A percentile compares a stretch with the other conserved stretches of the same genome.
phyloP scores from a whole-genome alignment of 2,888 invertebrate species.

The Ophioninae sp. region DNA sequence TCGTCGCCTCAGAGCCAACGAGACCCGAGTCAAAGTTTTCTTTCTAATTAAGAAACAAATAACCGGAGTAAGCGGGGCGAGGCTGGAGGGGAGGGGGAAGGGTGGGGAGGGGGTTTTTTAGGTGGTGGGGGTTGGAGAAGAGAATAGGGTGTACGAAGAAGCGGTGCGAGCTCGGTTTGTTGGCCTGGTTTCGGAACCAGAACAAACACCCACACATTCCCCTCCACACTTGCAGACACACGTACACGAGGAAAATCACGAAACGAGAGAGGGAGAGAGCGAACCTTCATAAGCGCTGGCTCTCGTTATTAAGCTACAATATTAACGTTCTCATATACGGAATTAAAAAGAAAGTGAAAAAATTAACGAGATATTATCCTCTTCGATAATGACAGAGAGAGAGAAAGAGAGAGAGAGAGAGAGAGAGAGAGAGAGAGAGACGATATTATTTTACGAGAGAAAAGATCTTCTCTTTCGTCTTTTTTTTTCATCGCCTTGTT shows the following conservation, averaged over 20 bases:
- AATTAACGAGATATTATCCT: constrained; percentile 41
- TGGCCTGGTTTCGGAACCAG: constrained; percentile 74
- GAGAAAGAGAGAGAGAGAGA: not conserved
- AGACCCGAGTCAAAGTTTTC: constrained; percentile 75
- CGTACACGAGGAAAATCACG: not conserved
- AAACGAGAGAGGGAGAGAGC: constrained; percentile 26
- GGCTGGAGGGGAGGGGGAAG: not conserved
- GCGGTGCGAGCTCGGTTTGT: constrained; percentile 41
- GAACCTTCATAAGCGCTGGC: constrained; percentile 72
- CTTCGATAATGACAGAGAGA: constrained; percentile 11
- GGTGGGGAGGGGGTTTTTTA: too few species aligned
- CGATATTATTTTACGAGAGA: not conserved
- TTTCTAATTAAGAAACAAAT: constrained; percentile 80
- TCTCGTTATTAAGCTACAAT: constrained; percentile 76
- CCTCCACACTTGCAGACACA: not conserved
- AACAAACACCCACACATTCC: constrained; percentile 5
- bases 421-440: not conserved
- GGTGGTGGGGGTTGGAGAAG: not conserved
- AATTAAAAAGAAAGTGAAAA: constrained; percentile 63
- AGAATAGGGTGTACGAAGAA: constrained; percentile 21
- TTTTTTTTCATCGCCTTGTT: not conserved
- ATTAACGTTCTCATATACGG: constrained; percentile 72
- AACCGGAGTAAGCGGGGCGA: constrained; percentile 71
- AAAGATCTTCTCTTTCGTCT: not conserved
- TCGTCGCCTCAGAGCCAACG: constrained; percentile 74